Conservation (phyloP, 2,113 vertebrate genomes). For the Bombycilla garrulus region DNA sequence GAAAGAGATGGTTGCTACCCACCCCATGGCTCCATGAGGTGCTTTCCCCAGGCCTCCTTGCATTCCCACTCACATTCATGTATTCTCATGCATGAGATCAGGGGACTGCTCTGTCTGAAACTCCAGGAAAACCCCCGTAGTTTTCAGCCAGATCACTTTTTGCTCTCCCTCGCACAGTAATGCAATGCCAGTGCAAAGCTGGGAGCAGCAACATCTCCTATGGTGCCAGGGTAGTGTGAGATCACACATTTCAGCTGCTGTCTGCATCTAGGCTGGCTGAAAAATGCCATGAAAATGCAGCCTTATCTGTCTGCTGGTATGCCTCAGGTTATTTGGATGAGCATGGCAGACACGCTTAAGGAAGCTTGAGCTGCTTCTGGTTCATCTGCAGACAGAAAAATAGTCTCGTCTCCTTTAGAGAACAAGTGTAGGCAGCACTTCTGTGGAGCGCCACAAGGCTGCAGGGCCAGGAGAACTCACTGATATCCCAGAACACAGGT, state of each 20-base stretch:
- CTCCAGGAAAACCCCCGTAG: neutral
- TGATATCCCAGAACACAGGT: neutral
- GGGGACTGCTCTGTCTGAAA: neutral
- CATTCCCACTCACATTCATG: neutral
- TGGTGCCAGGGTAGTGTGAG: neutral
- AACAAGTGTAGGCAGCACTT: neutral
- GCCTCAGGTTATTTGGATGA: neutral
- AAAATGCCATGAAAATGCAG: neutral
- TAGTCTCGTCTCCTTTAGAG: neutral
- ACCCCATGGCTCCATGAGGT: neutral
- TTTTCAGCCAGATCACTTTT: neutral
- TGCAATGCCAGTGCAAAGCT: neutral
- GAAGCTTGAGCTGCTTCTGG: neutral
- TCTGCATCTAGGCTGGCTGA: neutral
- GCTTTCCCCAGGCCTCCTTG: neutral
- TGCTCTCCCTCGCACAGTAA: neutral
- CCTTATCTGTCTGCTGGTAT: neutral
- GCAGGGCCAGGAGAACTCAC: neutral
- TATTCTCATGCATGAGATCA: neutral
- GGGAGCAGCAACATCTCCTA: neutral
- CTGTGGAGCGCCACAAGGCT: neutral
- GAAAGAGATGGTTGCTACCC: neutral
- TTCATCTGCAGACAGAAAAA: neutral
- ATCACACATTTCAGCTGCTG: neutral
- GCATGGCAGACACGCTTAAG: neutral